These are phyloP conservation scores for Psettodes erumei DNA, from an alignment of 2,113 vertebrate species.

Conservation along the genomic window DNA sequence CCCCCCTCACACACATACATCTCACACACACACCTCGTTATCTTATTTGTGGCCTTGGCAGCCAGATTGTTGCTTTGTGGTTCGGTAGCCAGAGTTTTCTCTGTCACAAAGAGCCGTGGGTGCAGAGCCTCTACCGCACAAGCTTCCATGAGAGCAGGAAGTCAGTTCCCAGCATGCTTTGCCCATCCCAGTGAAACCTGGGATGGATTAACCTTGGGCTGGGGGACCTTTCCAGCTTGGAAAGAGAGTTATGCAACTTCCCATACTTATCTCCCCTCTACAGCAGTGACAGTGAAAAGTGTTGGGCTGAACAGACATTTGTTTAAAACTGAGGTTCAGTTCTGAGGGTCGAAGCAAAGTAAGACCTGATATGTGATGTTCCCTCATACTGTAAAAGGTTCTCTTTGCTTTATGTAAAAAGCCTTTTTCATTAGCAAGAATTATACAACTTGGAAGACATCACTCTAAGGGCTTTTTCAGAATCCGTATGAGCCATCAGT, in stretches of 20 bases:
- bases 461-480: background rate
- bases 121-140: constrained; percentile 72
- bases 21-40: constrained; percentile 79
- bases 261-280: constrained; percentile 64
- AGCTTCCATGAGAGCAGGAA: constrained; percentile 72
- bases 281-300: constrained; percentile 62
- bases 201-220: constrained; percentile 79
- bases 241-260: constrained; percentile 78
- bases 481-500: background rate
- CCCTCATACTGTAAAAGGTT: constrained; percentile 5
- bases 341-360: constrained; percentile 20
- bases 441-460: background rate
- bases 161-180: constrained; percentile 76
- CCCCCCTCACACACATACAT: constrained; percentile 66
- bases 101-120: constrained; percentile 70
- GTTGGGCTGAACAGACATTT: constrained; percentile 63
- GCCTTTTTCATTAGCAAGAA: background rate
- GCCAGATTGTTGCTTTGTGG: constrained; percentile 76
- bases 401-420: constrained; percentile 9
- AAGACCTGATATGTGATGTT: constrained; percentile 25
- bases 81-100: constrained; percentile 75
- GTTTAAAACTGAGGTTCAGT: constrained; percentile 47
- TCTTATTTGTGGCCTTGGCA: constrained; percentile 82
- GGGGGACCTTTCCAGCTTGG: constrained; percentile 73
- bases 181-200: constrained; percentile 73